Evolutionary conservation across 2,797 vertebrate genomes (phyloP), one percentile per base, ranked within the genome.

Genomic region (Semaprochilodus insignis): DNA sequence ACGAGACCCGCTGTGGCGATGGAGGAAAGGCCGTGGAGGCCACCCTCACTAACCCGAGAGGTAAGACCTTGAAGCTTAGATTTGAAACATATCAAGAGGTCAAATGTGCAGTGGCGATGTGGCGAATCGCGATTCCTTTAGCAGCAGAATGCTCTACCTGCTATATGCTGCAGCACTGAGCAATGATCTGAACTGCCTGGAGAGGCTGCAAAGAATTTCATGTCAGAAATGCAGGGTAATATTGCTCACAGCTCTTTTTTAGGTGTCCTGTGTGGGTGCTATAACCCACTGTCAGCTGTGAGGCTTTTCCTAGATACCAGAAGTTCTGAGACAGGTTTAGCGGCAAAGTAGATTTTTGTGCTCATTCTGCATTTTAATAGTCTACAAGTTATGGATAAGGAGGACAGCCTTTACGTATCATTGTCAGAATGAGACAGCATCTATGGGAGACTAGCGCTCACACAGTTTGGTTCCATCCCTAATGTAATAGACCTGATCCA

Each of bases 41-140:
- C 82, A 97, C 97, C 0, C 96, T 99, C n/a, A 99, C 96, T 66
- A 99, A 98, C 88, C 98, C 98, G 62, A 95, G 97, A 94, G 97
- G 97, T 99, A 95, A 82, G 63, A 16, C 4, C 51, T 7, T 36
- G 27, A 31, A 77, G 65, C 6, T 63, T 60, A 51, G 14, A 63
- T 27, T 6, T 34, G 23, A 4, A 19, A 40, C 6, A 34, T 71
- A 62, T 48, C 11, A 48, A 19, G n/a, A 23, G 36, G 27, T 67
- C 62, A 78, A 2, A 40, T 19, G 1, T 17, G 1, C 27, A 67
- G 55, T 52, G 31, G 15, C 19, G 21, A 23, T 13, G 60, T 31
- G 31, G 31, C 3, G 31, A 31, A 31, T 48, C 10, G 10, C 11
- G 1, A 48, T 48, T 48, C 10, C 8, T 48, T 48, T 48, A 48